Base-by-base conservation (phyloP, 2,888 invertebrate species). In the Folsomia candida region DNA sequence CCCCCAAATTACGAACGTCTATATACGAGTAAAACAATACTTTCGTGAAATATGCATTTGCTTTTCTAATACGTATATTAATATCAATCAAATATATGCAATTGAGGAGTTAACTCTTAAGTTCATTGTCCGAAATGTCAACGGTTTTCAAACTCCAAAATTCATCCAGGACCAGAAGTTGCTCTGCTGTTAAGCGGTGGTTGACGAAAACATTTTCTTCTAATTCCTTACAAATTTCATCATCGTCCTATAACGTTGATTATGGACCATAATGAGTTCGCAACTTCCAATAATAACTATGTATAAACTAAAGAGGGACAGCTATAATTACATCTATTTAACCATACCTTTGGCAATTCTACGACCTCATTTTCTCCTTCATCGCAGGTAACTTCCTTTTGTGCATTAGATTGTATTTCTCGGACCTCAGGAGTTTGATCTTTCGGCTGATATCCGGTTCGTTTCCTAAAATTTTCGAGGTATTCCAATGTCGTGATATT, bases 1-100 rank as follows among this genome's bases (percentile, higher is more conserved):
- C 61, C 47, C 72, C 75, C n/a, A 75, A 28, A 27, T 28, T 29
- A 26, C 64, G 57, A 14, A 75, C 27, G 58, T 60, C 75, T 73
- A 1, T n/a, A 28, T n/a, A 29, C 20, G 20, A n/a, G 4, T 58
- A 24, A 22, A n/a, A 2, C 20, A 47, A 51, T 28, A 1, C 51
- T 54, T n/a, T 37, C 28, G 18, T 22, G 6, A 27, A 57, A 6
- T 22, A 57, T 6, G n/a, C n/a, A n/a, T n/a, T n/a, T n/a, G n/a
- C n/a, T n/a, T n/a, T n/a, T n/a, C n/a, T n/a, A n/a, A n/a, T 18
- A 18, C 22, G 6, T 14, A 57, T n/a, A 57, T 9, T 14, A 57
- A n/a, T n/a, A 22, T 57, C 18, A 11, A 47, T 47, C 47, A 47
- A 47, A 47, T 47, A 47, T 47, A 18, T n/a, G n/a, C n/a, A n/a